Evolutionary conservation across 1,140 invertebrate genomes (phyloP).

Genomic region (Microvelia longipes): DNA sequence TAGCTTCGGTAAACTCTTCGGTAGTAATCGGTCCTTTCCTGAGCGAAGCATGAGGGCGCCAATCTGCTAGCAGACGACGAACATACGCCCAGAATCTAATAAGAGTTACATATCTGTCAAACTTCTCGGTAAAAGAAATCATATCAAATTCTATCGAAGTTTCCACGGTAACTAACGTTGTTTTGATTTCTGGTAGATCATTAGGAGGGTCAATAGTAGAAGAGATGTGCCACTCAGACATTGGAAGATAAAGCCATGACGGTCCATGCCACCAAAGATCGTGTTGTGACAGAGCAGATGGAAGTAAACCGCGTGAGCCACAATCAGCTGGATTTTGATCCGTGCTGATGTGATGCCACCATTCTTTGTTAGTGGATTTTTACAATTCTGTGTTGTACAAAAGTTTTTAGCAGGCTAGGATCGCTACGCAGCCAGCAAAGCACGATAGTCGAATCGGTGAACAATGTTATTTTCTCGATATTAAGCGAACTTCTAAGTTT

Average conservation of each 20-base stretch:
- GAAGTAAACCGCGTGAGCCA: background rate
- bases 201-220: background rate
- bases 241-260: background rate
- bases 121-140: background rate
- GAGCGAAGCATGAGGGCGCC: background rate
- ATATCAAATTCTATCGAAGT: background rate
- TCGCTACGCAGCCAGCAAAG: background rate
- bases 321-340: background rate
- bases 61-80: background rate
- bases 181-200: background rate
- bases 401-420: background rate
- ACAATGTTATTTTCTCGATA: background rate
- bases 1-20: background rate
- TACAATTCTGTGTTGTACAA: background rate
- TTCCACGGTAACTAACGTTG: background rate
- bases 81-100: background rate
- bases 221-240: background rate
- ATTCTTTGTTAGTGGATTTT: background rate
- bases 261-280: background rate
- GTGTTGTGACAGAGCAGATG: background rate
- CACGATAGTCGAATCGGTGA: background rate
- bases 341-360: background rate
- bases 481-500: background rate
- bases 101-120: background rate
- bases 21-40: background rate